These are phyloP conservation scores for Amphipoea lucens DNA, from an alignment of 2,888 invertebrate genomes.

Conservation along the genomic window DNA sequence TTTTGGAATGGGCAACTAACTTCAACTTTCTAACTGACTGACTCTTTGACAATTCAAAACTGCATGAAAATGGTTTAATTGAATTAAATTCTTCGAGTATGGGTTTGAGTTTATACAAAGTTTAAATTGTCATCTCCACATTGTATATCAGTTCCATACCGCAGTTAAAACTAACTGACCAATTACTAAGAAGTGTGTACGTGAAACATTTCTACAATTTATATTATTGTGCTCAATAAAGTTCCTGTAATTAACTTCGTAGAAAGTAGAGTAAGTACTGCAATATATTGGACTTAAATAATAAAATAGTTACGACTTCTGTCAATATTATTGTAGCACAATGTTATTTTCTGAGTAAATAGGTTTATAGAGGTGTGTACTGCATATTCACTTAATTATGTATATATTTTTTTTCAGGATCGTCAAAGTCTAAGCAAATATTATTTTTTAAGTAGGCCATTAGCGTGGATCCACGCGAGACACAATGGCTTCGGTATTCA, in stretches of 20 bases:
- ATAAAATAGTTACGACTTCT: constrained; percentile 27
- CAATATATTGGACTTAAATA: constrained; percentile 31
- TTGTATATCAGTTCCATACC: background rate
- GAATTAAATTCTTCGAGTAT: background rate
- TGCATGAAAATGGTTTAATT: background rate
- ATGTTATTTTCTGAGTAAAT: background rate
- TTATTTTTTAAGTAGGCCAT: background rate
- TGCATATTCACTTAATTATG: background rate
- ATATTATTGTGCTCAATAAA: constrained; percentile 20
- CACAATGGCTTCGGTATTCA: too few species aligned
- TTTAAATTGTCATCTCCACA: background rate
- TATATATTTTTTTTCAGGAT: background rate
- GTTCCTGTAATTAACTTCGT: constrained; percentile 24
- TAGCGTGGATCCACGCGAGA: background rate
- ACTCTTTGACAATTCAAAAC: background rate
- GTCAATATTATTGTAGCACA: constrained; percentile 12
- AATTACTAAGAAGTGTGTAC: background rate
- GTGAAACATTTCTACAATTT: constrained; percentile 16
- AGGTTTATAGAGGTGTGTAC: background rate
- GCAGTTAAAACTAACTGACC: background rate
- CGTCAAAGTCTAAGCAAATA: too few species aligned
- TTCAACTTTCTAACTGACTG: background rate
- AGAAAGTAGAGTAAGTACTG: constrained; percentile 15
- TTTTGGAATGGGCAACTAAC: too few species aligned
- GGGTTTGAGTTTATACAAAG: background rate